Evolutionary conservation across 1,140 invertebrate species (phyloP), one percentile per base, ranked within the genome.

Genomic region (Drosophila mayri): DNA sequence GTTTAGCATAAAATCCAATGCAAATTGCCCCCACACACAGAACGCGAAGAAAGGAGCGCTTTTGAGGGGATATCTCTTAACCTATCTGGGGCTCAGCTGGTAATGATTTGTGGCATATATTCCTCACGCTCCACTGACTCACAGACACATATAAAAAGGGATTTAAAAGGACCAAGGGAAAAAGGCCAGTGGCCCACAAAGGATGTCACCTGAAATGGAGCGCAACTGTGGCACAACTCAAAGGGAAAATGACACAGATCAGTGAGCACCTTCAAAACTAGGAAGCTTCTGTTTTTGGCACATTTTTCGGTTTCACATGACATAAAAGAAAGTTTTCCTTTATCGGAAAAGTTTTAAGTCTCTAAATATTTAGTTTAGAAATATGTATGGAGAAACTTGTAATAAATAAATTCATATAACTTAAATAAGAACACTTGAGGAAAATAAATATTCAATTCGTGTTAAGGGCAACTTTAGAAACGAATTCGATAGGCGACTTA

Each of bases 1-100:
- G 63, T 85, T 85, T 85, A 77, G 81, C 83, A 86, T 87, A 79
- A 87, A 64, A 86, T 79, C 85, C 84, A 88, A 84, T 88, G 84
- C 84, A 88, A 87, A 87, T 87, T 71, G 70, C 73, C 79, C 52
- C 41, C 44, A 10, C 61, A 16, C 22, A 46, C 35, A 25, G 32
- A 41, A 28, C 22, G 25, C 43, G 18, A 12, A 28, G 20, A 60
- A 37, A 30, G 38, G 9, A 41, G 30, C 66, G 20, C 22, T 50
- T 41, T 41, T 14, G 20, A 40, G 43, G 43, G 59, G 40, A 44
- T 63, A 64, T 62, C 35, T 32, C 30, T 40, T 30, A 72, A 60
- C 68, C 68, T 49, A 28, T 60, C 67, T 46, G 22, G 64, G 43
- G 25, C 63, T 60, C 79, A 81, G 66, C 79, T 77, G 50, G 50